phyloP scores from a whole-genome alignment of 2,797 vertebrate species.

The Sebastiscus tertius region DNA sequence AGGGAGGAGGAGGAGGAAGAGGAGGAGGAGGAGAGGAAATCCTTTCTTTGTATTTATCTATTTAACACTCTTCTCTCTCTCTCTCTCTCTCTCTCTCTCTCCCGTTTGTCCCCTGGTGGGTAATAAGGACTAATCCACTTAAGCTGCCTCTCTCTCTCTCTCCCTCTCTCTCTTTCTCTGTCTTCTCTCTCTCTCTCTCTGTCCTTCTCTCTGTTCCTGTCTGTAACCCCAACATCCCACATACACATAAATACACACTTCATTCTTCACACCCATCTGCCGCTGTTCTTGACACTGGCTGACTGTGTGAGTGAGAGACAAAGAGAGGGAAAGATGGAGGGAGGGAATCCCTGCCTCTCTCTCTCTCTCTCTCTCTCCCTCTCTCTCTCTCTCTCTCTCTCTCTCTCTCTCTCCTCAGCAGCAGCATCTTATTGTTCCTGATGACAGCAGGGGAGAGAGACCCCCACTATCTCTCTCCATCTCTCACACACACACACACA shows the following conservation, averaged over 20 bases:
- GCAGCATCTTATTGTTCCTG: slow-evolving; percentile 60
- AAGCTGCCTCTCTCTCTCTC: slow-evolving; percentile 48
- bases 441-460: slow-evolving; percentile 28
- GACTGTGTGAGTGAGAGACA: slow-evolving; percentile 45
- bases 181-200: background rate
- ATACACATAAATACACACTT: slow-evolving; percentile 4
- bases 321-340: slow-evolving; percentile 50
- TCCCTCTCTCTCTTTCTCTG: slow-evolving; percentile 23
- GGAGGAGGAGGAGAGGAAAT: slow-evolving; percentile 58
- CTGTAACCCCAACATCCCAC: slow-evolving; percentile 39
- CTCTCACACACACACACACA: slow-evolving; percentile 6
- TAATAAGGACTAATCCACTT: slow-evolving; percentile 77
- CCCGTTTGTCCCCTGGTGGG: slow-evolving; percentile 63
- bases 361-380: background rate
- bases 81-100: slow-evolving; percentile 6
- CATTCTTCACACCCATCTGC: slow-evolving; percentile 66
- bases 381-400: slow-evolving; percentile 5
- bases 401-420: slow-evolving; percentile 18
- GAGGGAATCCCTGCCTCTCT: slow-evolving; percentile 61
- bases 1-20: slow-evolving; percentile 31
- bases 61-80: slow-evolving; percentile 52
- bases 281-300: slow-evolving; percentile 34
- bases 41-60: slow-evolving; percentile 72
- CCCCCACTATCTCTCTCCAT: background rate
- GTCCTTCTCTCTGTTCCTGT: slow-evolving; percentile 35